These are phyloP conservation scores for Chroicocephalus ridibundus DNA, from an alignment of 2,113 vertebrate genomes.

Conservation along the genomic window DNA sequence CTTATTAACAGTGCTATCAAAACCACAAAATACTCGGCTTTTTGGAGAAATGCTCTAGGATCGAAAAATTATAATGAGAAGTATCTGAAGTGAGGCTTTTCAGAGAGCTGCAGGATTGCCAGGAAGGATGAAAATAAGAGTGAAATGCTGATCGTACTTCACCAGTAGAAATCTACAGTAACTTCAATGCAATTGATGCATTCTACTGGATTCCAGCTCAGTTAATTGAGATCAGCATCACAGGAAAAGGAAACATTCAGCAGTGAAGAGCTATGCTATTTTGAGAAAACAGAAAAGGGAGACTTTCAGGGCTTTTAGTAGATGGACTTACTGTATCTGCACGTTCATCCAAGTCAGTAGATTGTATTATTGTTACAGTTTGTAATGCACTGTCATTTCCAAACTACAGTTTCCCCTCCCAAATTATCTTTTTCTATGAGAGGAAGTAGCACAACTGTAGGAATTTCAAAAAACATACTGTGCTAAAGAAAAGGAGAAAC, in stretches of 20 bases:
- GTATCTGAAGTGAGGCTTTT: neutral
- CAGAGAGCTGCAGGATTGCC: neutral
- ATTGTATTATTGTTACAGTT: neutral
- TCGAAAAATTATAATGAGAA: neutral
- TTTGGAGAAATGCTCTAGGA: neutral
- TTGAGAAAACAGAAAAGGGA: neutral
- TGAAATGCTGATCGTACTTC: neutral
- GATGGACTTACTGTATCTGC: neutral
- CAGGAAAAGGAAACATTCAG: neutral
- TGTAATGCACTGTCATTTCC: neutral
- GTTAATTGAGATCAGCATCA: neutral
- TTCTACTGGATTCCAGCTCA: neutral
- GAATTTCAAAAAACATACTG: neutral
- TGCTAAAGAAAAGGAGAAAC: neutral
- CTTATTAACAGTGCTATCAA: neutral
- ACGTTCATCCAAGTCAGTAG: neutral
- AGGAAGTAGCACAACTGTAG: neutral
- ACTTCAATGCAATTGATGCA: neutral
- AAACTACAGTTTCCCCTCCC: neutral
- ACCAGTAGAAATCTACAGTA: neutral
- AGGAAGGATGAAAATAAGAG: neutral
- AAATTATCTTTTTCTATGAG: neutral
- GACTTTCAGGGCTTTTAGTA: neutral
- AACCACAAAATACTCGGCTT: rapidly evolving
- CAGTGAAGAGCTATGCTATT: neutral